Evolutionary conservation across 2,797 vertebrate species (phyloP).

Genomic region (Triplophysa bombifrons): DNA sequence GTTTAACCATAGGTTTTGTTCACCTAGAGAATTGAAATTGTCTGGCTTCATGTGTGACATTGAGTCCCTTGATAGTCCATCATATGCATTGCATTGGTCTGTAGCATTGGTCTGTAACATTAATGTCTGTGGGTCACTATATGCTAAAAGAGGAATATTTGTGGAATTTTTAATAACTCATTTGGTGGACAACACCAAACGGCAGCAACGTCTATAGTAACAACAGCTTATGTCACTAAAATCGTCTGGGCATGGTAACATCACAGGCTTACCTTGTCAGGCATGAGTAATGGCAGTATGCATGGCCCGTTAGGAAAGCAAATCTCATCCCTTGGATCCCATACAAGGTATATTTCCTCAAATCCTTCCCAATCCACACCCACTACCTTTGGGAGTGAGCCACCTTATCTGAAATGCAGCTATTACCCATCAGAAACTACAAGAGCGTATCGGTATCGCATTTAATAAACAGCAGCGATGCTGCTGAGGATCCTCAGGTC

Average conservation of each 20-base stretch:
- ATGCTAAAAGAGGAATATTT: conserved; percentile 49
- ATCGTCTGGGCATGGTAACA: conserved; percentile 57
- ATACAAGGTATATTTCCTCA: conserved; percentile 66
- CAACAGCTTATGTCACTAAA: conserved; percentile 58
- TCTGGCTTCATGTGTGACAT: background rate
- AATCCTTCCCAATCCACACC: conserved; percentile 61
- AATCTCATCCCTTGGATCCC: conserved; percentile 63
- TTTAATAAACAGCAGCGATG: conserved; percentile 45
- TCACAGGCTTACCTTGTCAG: conserved; percentile 63
- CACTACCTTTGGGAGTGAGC: conserved; percentile 48
- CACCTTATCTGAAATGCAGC: conserved; percentile 46
- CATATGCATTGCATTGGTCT: background rate
- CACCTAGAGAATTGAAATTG: too few relatives aligned
- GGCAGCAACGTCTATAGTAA: conserved; percentile 46
- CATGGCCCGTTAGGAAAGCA: conserved; percentile 59
- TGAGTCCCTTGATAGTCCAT: conserved; percentile 16
- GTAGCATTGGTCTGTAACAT: conserved; percentile 18
- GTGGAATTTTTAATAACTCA: conserved; percentile 45
- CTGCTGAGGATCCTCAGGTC: conserved; percentile 30
- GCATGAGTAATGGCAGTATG: conserved; percentile 62
- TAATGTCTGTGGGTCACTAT: conserved; percentile 36
- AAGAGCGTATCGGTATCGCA: conserved; percentile 47
- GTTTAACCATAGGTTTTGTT: too few relatives aligned
- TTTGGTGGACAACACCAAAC: conserved; percentile 42
- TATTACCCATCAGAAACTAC: conserved; percentile 56